Base-by-base conservation (phyloP, 2,797 vertebrate genomes). In the Phyllotis vaccarum region DNA sequence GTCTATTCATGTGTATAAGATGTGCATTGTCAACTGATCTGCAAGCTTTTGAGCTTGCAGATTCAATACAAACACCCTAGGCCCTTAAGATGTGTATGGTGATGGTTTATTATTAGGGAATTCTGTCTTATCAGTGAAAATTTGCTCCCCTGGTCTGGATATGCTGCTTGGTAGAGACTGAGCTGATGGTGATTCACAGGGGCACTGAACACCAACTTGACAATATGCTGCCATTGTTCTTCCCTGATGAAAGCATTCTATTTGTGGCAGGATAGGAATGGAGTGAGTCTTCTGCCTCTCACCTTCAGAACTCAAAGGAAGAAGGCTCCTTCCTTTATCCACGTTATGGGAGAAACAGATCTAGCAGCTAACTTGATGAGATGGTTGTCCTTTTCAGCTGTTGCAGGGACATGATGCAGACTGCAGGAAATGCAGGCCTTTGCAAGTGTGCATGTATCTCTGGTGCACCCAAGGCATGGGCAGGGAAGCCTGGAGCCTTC, bases 381-480 rank as follows among this genome's bases (percentile, higher is more conserved):
- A 72, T 21, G 19, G 94, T 89, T 86, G 22, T 86, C 93, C 91
- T 97, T 60, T 72, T 40, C 94, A 76, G 91, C 95, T 95, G 49
- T 52, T 95, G 40, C 64, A 72, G 68, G 91, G 22, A 12, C 5
- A 89, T 92, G 95, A 1, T 1, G 1, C 46, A 66, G 83, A 19
- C 31, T 68, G 60, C 76, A 97, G 97, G 95, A 97, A 97, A 68
- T 91, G 91, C 80, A 0, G 74, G 78, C 37, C 40, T 70, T 80
- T 27, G 95, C 93, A 96, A 74, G 90, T 96, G 80, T 98, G 90
- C 89, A 43, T 19, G 81, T 54, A 64, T 68, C 22, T 43, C 74
- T 56, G 43, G 40, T 56, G 0, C 62, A 79, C n/a, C 88, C 24
- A 29, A 60, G 68, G 27, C 34, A 16, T 22, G 5, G 6, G 14